A percentile compares a stretch with the other conserved stretches of the same genome.
Evolutionary conservation across 2,888 invertebrate species (phyloP).

Genomic region (Lacanobia wlatinum): DNA sequence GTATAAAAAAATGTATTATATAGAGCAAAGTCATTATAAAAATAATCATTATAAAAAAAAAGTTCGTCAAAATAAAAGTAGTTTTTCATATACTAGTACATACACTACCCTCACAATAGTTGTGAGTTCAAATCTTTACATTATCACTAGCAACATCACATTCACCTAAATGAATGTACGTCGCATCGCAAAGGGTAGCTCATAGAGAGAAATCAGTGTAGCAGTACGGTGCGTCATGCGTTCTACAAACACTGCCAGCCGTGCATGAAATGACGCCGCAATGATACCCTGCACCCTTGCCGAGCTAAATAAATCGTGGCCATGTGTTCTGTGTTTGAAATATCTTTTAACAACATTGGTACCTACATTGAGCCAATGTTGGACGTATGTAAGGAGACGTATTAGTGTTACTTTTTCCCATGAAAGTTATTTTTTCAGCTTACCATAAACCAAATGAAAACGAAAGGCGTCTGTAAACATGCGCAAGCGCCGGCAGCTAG

Average conservation of each 20-base stretch:
- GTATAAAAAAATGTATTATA: no score
- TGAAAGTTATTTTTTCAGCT: no score
- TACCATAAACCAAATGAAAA: not conserved
- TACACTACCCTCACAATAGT: not conserved
- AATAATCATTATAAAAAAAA: no score
- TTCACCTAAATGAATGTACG: slow-evolving; percentile 26
- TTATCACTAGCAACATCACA: slow-evolving; percentile 26
- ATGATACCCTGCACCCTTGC: slow-evolving; percentile 78
- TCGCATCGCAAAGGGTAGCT: slow-evolving; percentile 29
- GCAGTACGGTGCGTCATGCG: slow-evolving; percentile 64
- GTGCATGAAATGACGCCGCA: slow-evolving; percentile 80
- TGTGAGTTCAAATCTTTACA: slow-evolving; percentile 15
- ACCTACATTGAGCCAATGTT: not conserved
- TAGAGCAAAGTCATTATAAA: no score
- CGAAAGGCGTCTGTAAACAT: not conserved
- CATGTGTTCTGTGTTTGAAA: slow-evolving; percentile 17
- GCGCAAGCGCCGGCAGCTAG: not conserved
- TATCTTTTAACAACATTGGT: slow-evolving; percentile 11
- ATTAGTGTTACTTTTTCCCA: not conserved
- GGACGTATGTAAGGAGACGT: not conserved
- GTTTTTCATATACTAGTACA: no score
- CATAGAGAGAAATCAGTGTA: slow-evolving; percentile 50
- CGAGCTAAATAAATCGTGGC: slow-evolving; percentile 62
- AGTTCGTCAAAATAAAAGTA: no score
- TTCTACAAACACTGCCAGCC: slow-evolving; percentile 78